Evolutionary conservation across 2,797 vertebrate species (phyloP).

Genomic region (Phalanger gymnotis): DNA sequence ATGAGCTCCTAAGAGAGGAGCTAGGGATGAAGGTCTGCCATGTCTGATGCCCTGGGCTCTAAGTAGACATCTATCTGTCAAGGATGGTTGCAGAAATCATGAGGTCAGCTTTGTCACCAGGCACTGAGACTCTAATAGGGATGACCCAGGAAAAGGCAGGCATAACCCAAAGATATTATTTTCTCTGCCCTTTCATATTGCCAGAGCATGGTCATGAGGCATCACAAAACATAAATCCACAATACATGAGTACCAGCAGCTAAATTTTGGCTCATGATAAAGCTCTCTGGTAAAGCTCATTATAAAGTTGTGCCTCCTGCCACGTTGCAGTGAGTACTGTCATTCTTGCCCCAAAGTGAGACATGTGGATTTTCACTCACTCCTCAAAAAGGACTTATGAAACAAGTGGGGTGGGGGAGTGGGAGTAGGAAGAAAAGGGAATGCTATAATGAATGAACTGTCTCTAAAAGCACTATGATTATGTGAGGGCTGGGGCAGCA

Average conservation of each 20-base stretch:
- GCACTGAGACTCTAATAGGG: not conserved
- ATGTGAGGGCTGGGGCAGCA: not conserved
- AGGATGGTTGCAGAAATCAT: not conserved
- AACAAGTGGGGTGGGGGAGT: not conserved
- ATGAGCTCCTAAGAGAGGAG: not conserved
- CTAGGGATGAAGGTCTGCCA: not conserved
- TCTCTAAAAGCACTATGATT: not conserved
- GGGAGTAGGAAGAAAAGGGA: not conserved
- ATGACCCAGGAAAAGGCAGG: not conserved
- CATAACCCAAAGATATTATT: no score
- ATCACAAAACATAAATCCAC: not conserved
- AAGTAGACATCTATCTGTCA: not conserved
- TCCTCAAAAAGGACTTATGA: not conserved
- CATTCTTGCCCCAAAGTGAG: not conserved
- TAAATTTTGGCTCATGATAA: not conserved
- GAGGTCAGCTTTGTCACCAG: not conserved
- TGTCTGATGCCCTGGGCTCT: not conserved
- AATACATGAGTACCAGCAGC: not conserved
- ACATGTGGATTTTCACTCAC: not conserved
- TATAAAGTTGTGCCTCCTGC: not conserved
- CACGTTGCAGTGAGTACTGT: not conserved
- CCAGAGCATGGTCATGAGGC: not conserved
- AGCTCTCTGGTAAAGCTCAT: not conserved
- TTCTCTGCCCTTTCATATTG: no score
- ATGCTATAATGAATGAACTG: not conserved